phyloP scores from a whole-genome alignment of 2,888 invertebrate genomes.

The Isotomurus palustris region DNA sequence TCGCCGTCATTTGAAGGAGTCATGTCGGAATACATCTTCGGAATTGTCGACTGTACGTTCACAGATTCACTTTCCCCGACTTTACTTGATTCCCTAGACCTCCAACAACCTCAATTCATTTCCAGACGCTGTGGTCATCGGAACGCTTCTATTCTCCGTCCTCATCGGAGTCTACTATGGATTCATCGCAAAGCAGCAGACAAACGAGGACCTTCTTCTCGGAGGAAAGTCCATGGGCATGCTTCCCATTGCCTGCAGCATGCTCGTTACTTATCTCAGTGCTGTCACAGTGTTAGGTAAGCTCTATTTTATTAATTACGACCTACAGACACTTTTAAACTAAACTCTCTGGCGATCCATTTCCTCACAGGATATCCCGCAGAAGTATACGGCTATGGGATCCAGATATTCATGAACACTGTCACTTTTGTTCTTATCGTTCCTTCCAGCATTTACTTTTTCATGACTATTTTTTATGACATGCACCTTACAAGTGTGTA shows the following conservation, averaged over 20 bases:
- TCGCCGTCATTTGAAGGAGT: too few species aligned
- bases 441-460: slow-evolving; percentile 39
- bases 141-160: slow-evolving; percentile 36
- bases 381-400: slow-evolving; percentile 41
- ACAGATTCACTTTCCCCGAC: neutral
- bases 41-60: too few species aligned
- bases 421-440: slow-evolving; percentile 27
- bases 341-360: too few species aligned
- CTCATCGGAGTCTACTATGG: slow-evolving; percentile 44
- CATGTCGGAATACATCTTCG: too few species aligned
- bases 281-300: slow-evolving; percentile 44
- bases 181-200: slow-evolving; percentile 35
- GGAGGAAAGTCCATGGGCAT: slow-evolving; percentile 44
- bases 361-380: slow-evolving; percentile 40
- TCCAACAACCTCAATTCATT: neutral
- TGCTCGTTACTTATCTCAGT: slow-evolving; percentile 43
- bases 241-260: slow-evolving; percentile 40
- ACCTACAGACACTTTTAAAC: too few species aligned
- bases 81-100: neutral
- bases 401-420: slow-evolving; percentile 39
- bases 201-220: slow-evolving; percentile 42
- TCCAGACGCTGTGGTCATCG: slow-evolving; percentile 38
- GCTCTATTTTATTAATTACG: neutral
- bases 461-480: slow-evolving; percentile 41
- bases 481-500: slow-evolving; percentile 44